Evolutionary conservation across 2,113 vertebrate species (phyloP).

Genomic region (Atherinomorus stipes): DNA sequence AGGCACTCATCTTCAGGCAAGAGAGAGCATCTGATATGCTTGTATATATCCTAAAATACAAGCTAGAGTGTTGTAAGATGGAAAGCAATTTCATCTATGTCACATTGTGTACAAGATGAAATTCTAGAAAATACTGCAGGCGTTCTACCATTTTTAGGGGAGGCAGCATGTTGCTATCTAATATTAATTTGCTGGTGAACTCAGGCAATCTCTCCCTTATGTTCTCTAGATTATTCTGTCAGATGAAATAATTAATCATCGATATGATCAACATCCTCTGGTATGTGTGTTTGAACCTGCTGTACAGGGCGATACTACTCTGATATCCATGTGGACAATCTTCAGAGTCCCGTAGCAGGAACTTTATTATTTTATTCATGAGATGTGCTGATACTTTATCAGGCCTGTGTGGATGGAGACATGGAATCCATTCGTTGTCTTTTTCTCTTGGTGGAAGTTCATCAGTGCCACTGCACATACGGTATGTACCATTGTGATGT

Average conservation of each 20-base stretch:
- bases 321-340: conserved; percentile 31
- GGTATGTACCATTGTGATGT: conserved; percentile 36
- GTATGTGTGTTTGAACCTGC: conserved; percentile 25
- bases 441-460: conserved; percentile 17
- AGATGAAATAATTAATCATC: conserved; percentile 51
- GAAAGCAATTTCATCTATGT: conserved; percentile 56
- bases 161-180: conserved; percentile 31
- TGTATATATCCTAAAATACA: conserved; percentile 46
- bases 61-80: conserved; percentile 25
- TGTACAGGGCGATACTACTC: conserved; percentile 1
- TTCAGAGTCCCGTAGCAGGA: conserved; percentile 28
- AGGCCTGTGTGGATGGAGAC: conserved; percentile 36
- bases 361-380: conserved; percentile 63
- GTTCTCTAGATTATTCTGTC: conserved; percentile 55
- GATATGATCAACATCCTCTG: conserved; percentile 19
- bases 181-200: conserved; percentile 48
- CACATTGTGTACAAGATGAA: conserved; percentile 53
- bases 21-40: conserved; percentile 39
- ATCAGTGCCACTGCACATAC: conserved; percentile 31
- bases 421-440: conserved; percentile 37
- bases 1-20: conserved; percentile 33
- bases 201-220: conserved; percentile 9
- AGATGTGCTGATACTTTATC: conserved; percentile 52
- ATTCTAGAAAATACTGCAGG: conserved; percentile 16
- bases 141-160: conserved; percentile 6